Conservation (phyloP, 2,888 invertebrate genomes). For the Eurytoma adleriae region DNA sequence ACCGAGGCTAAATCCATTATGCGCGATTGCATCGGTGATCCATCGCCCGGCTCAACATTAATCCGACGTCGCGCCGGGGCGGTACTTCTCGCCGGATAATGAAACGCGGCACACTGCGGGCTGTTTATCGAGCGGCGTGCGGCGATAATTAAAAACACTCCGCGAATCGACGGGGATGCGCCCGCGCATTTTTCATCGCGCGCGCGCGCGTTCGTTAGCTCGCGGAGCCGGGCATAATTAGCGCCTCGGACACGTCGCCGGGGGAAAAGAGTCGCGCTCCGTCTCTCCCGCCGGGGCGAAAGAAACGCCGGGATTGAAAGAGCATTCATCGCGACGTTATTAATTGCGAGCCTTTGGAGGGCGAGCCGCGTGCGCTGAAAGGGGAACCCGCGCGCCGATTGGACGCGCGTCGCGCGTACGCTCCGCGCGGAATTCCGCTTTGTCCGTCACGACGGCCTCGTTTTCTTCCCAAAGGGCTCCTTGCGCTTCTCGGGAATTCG, state of each 20-base stretch:
- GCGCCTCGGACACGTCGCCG: slow-evolving; percentile 36
- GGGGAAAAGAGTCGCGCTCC: neutral
- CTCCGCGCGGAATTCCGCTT: neutral
- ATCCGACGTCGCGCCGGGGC: too few species aligned
- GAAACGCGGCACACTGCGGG: too few species aligned
- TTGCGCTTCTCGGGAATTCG: too few species aligned
- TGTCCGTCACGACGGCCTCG: too few species aligned
- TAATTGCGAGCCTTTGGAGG: slow-evolving; percentile 47
- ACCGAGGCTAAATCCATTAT: too few species aligned
- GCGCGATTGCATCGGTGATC: too few species aligned
- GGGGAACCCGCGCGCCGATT: slow-evolving; percentile 7
- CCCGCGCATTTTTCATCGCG: slow-evolving; percentile 36
- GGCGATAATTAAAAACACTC: slow-evolving; percentile 31
- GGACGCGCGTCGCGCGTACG: slow-evolving; percentile 4
- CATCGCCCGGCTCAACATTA: too few species aligned
- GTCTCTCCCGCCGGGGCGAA: neutral
- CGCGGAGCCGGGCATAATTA: slow-evolving; percentile 47
- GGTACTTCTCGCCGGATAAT: too few species aligned
- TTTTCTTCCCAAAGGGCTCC: too few species aligned
- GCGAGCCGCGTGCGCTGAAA: neutral
- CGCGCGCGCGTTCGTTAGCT: slow-evolving; percentile 43
- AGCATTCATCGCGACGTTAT: slow-evolving; percentile 56
- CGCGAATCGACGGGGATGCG: neutral
- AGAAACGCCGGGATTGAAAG: slow-evolving; percentile 44
- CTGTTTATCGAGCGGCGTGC: too few species aligned